A percentile compares a stretch with the other conserved stretches of the same genome.
phyloP scores from a whole-genome alignment of 1,140 invertebrate species.

The Brachystomella parvula region DNA sequence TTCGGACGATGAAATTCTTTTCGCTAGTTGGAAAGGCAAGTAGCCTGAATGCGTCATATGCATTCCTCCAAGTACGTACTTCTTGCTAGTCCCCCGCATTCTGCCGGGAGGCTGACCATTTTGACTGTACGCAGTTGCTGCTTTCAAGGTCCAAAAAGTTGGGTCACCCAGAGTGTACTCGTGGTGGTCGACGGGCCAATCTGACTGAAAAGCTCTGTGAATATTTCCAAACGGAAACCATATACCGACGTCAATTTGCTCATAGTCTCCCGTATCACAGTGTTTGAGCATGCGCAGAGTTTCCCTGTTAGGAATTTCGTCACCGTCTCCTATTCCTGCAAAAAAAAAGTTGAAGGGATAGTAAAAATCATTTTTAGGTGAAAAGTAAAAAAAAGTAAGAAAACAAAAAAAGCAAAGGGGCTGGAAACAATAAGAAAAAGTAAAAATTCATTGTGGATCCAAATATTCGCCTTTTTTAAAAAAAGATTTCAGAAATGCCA shows the following conservation, averaged over 20 bases:
- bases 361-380: too few relatives aligned
- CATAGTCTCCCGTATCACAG: not conserved
- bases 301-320: constrained; percentile 4
- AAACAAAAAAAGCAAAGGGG: too few relatives aligned
- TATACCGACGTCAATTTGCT: constrained; percentile 9
- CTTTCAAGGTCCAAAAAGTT: constrained; percentile 3
- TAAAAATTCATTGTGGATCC: too few relatives aligned
- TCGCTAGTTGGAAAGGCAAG: not conserved
- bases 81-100: not conserved
- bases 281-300: not conserved
- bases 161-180: constrained; percentile 6
- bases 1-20: not conserved
- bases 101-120: not conserved
- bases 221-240: constrained; percentile 18
- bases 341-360: too few relatives aligned
- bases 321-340: constrained; percentile 13
- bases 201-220: not conserved
- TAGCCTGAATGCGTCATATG: constrained; percentile 18
- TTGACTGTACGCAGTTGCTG: not conserved
- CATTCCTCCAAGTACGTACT: constrained; percentile 13
- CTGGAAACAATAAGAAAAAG: too few relatives aligned
- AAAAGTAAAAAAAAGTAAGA: too few relatives aligned
- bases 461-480: too few relatives aligned
- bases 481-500: too few relatives aligned
- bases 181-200: not conserved